Evolutionary conservation across 2,888 invertebrate genomes (phyloP).

Genomic region (Pelosia muscerda): DNA sequence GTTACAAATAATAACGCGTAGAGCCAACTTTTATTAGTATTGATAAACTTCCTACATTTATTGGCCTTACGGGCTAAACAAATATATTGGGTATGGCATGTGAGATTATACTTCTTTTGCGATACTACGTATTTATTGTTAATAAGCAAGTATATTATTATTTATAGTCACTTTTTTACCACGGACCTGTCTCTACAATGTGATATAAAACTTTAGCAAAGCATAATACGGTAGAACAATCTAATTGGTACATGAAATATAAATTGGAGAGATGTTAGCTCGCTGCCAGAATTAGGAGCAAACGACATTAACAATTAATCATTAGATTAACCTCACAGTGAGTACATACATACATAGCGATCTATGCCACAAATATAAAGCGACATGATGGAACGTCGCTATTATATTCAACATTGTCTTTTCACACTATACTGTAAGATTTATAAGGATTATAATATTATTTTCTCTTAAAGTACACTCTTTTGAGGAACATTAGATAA

Average conservation of each 20-base stretch:
- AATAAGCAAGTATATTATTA: background rate
- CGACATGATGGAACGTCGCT: background rate
- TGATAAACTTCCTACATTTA: background rate
- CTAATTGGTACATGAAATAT: slow-evolving; percentile 26
- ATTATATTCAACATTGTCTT: slow-evolving; percentile 3
- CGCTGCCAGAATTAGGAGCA: slow-evolving; percentile 26
- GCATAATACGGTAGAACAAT: slow-evolving; percentile 24
- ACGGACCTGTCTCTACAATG: background rate
- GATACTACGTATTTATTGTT: background rate
- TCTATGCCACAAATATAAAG: background rate
- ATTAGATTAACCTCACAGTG: slow-evolving; percentile 40
- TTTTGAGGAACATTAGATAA: background rate
- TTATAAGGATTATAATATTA: background rate
- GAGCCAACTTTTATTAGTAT: background rate
- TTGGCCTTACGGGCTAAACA: background rate
- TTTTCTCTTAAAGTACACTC: background rate
- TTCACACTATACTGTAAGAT: slow-evolving; percentile 11
- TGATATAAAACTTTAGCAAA: slow-evolving; percentile 14
- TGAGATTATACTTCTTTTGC: background rate
- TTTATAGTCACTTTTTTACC: background rate
- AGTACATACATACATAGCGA: slow-evolving; percentile 29
- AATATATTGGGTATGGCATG: background rate
- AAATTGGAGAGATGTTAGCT: slow-evolving; percentile 18
- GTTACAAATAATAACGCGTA: background rate
- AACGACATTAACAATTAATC: slow-evolving; percentile 37